Conservation (phyloP, 2,888 invertebrate species). For the Acanthosoma haemorrhoidale region DNA sequence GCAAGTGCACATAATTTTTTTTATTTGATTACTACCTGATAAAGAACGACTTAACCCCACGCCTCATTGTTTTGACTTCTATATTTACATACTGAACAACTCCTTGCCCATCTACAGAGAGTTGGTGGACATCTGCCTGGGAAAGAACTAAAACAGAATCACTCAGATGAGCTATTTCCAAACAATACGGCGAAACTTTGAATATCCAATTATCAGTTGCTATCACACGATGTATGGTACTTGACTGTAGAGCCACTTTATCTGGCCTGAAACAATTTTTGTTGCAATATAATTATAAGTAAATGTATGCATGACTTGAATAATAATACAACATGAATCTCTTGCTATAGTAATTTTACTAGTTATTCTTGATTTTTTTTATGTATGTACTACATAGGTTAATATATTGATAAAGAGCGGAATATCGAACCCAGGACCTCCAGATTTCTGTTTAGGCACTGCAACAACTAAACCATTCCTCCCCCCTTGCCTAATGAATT, state of each 20-base stretch:
- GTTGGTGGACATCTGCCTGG: slow-evolving; percentile 62
- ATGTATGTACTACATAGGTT: too few relatives aligned
- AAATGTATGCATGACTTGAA: neutral
- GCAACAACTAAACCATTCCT: too few relatives aligned
- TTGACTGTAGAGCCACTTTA: slow-evolving; percentile 64
- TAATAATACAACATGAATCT: neutral
- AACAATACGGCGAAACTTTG: slow-evolving; percentile 67
- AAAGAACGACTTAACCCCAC: slow-evolving; percentile 40
- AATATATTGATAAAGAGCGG: too few relatives aligned
- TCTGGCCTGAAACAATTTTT: slow-evolving; percentile 56
- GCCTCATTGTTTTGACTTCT: slow-evolving; percentile 48
- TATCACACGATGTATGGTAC: slow-evolving; percentile 62
- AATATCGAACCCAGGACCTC: too few relatives aligned
- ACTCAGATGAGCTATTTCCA: slow-evolving; percentile 70
- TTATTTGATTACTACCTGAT: slow-evolving; percentile 40
- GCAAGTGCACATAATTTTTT: neutral
- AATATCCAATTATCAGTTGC: slow-evolving; percentile 85
- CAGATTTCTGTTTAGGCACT: too few relatives aligned
- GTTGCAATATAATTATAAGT: slow-evolving; percentile 23
- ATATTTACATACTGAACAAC: slow-evolving; percentile 79
- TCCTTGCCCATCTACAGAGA: slow-evolving; percentile 62
- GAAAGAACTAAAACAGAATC: slow-evolving; percentile 71
- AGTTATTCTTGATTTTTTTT: too few relatives aligned
- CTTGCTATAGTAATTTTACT: too few relatives aligned
- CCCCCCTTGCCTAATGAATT: too few relatives aligned